phyloP scores from a whole-genome alignment of 2,113 vertebrate species.

The Hirundichthys speculiger region DNA sequence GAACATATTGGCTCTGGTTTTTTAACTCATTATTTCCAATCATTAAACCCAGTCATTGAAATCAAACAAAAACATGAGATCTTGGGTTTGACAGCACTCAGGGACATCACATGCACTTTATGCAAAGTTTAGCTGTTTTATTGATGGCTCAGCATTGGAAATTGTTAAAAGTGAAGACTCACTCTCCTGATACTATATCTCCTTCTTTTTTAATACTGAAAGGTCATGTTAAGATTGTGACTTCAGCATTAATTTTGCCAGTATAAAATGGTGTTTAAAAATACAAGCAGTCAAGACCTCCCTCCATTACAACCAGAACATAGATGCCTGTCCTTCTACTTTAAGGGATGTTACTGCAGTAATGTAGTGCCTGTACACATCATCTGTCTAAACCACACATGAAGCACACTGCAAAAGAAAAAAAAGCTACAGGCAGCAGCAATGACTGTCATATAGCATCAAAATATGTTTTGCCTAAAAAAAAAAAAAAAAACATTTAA shows the following conservation, averaged over 20 bases:
- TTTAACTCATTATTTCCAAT: constrained; percentile 54
- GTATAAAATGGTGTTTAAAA: background rate
- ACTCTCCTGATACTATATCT: background rate
- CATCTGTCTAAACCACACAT: too few species aligned
- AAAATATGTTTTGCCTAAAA: too few species aligned
- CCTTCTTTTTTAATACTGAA: background rate
- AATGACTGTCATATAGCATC: too few species aligned
- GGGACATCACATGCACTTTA: constrained; percentile 17
- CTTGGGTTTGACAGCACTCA: constrained; percentile 37
- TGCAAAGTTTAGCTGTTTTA: constrained; percentile 27
- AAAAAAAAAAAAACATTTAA: too few species aligned
- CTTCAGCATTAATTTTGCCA: background rate
- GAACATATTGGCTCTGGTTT: constrained; percentile 26
- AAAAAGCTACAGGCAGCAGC: too few species aligned
- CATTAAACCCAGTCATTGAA: constrained; percentile 55
- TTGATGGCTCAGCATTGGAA: constrained; percentile 24
- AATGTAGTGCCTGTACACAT: too few species aligned
- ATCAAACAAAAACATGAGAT: constrained; percentile 55
- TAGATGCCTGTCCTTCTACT: too few species aligned
- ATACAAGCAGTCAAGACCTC: background rate
- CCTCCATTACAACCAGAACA: too few species aligned
- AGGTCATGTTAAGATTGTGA: background rate
- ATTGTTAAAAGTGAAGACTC: constrained; percentile 7
- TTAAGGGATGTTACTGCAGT: too few species aligned
- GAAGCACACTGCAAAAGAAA: too few species aligned